Conservation (phyloP, 2,797 vertebrate genomes). For the Darevskia nairensis region DNA sequence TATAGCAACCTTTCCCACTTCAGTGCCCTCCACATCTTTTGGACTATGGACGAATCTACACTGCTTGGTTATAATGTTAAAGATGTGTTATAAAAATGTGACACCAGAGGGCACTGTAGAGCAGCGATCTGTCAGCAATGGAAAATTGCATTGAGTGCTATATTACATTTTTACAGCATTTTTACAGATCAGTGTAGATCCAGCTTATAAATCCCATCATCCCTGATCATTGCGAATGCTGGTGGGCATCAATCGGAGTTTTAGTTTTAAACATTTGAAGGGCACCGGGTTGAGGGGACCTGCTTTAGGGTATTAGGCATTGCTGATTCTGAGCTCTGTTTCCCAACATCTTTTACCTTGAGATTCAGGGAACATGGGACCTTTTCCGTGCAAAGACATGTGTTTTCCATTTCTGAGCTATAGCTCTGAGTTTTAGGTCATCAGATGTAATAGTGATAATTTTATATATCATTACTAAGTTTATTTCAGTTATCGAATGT, state of each 20-base stretch:
- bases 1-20: no score
- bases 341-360: not conserved
- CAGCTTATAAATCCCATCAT: not conserved
- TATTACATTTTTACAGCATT: no score
- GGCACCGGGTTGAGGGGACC: not conserved
- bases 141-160: no score
- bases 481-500: constrained; percentile 16
- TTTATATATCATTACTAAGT: not conserved
- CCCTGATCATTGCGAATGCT: not conserved
- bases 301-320: not conserved
- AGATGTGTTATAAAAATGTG: no score
- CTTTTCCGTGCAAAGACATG: not conserved
- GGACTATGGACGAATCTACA: not conserved
- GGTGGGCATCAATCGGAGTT: not conserved
- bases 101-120: no score
- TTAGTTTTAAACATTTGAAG: not conserved
- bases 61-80: no score
- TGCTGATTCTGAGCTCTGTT: not conserved
- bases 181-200: no score
- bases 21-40: not conserved
- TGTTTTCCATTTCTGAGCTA: not conserved
- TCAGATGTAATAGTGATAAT: not conserved
- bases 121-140: no score
- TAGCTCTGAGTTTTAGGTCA: not conserved
- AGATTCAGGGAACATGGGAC: not conserved